Conservation (phyloP, 2,797 vertebrate genomes). For the Erithacus rubecula region DNA sequence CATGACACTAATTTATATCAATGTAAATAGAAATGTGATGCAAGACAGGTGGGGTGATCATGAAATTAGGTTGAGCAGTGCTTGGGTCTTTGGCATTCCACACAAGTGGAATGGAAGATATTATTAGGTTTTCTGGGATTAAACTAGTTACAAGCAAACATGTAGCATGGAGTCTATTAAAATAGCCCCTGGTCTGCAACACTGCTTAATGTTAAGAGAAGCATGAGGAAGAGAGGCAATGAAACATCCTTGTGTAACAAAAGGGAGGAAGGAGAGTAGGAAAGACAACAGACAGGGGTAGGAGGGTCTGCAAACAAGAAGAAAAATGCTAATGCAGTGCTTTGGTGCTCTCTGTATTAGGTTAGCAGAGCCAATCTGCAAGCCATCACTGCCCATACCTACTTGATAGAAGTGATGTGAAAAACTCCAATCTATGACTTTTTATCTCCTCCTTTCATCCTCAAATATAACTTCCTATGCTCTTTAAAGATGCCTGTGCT, state of each 20-base stretch:
- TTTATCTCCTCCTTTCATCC: neutral
- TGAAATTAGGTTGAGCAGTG: neutral
- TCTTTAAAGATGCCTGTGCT: neutral
- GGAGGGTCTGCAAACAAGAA: neutral
- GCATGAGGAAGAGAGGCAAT: neutral
- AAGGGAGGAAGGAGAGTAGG: neutral
- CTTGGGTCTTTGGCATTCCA: neutral
- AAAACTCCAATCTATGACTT: rapidly evolving
- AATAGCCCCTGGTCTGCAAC: neutral
- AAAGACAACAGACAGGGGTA: neutral
- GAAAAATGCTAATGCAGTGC: neutral
- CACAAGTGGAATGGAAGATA: neutral
- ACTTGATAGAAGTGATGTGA: neutral
- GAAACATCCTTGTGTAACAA: neutral
- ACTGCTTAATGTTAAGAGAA: neutral
- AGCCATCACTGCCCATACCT: neutral
- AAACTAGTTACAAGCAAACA: neutral
- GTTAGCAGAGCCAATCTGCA: neutral
- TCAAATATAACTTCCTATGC: neutral
- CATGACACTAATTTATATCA: neutral
- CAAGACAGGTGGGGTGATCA: neutral
- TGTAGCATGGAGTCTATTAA: neutral
- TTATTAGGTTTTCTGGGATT: neutral
- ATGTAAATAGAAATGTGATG: neutral
- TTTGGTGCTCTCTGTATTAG: neutral